A percentile compares a stretch with the other conserved stretches of the same genome.
These are phyloP conservation scores for cattle (Bos taurus) DNA, from an alignment of 2,113 vertebrate species.

Conservation along the genomic window DNA sequence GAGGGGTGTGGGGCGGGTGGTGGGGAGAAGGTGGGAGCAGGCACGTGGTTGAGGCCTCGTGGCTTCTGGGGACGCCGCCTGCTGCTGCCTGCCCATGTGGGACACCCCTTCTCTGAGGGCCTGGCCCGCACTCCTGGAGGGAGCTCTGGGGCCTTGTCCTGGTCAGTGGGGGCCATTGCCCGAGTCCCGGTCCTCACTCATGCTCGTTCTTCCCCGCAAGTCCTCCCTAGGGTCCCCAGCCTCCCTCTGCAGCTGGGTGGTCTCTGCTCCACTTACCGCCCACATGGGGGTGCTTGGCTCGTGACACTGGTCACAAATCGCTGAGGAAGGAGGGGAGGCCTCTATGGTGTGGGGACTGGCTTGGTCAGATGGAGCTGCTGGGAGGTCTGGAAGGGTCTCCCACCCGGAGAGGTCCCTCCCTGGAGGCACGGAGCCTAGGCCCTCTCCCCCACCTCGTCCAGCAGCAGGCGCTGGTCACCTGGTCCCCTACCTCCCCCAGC, in stretches of 20 bases:
- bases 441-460: neutral
- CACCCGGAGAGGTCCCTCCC: neutral
- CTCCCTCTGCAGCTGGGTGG: neutral
- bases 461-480: neutral
- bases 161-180: neutral
- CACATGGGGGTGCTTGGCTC: neutral
- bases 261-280: neutral
- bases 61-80: neutral
- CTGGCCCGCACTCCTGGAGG: too few relatives aligned
- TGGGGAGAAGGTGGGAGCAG: neutral
- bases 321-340: neutral
- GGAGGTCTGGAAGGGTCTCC: constrained; percentile 27
- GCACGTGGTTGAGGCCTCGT: neutral
- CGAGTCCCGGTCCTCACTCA: neutral
- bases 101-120: neutral
- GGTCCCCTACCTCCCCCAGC: neutral
- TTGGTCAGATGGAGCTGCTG: constrained; percentile 1
- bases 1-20: neutral
- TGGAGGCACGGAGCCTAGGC: neutral
- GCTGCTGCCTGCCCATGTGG: too few relatives aligned
- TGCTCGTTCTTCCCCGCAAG: neutral
- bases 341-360: neutral
- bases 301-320: fast-evolving
- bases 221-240: fast-evolving
- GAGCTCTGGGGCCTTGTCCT: neutral